Evolutionary conservation across 2,797 vertebrate genomes (phyloP), one percentile per base, ranked within the genome.

Genomic region (Anomalospiza imberbis): DNA sequence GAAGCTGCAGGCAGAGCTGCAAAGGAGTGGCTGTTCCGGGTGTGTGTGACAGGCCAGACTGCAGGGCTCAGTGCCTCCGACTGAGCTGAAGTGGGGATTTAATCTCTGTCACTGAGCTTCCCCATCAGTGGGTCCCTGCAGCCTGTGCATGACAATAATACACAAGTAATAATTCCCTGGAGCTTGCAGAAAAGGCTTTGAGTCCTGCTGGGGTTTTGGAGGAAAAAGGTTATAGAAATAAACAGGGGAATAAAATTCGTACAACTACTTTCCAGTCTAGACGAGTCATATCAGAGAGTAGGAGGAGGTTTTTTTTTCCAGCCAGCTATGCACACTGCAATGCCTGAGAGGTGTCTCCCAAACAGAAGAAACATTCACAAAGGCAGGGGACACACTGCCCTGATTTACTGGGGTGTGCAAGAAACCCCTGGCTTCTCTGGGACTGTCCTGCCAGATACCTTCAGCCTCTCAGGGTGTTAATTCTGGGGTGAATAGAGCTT

Each of bases 11-110:
- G 55, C 53, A 83, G 58, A 85, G 78, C 47, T 87, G 58, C 3
- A 36, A 74, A 50, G 55, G 63, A 62, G 68, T 8, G 2, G 31
- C 47, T 87, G 81, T 44, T 48, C 51, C 0, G 0, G n/a, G 29
- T 2, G 0, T 20, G 57, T 42, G 31, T 0, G 1, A 25, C 44
- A 42, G n/a, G n/a, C 50, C n/a, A 38, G 80, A 44, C n/a, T 3
- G 3, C 58, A 60, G 77, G 45, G 55, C 40, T 34, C 24, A 4
- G 29, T 6, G 29, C 16, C 55, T 44, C 2, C 0, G 2, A 28
- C 21, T 24, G 53, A 85, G 65, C 63, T 71, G 66, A 70, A 70
- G 44, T 6, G 34, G 32, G 40, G 19, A 63, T 63, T 94, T 91
- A 34, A 54, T 81, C 58, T 76, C 63, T 53, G 48, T 10, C 74